phyloP scores from a whole-genome alignment of 2,797 vertebrate species.

The Sebastes iracundus region DNA sequence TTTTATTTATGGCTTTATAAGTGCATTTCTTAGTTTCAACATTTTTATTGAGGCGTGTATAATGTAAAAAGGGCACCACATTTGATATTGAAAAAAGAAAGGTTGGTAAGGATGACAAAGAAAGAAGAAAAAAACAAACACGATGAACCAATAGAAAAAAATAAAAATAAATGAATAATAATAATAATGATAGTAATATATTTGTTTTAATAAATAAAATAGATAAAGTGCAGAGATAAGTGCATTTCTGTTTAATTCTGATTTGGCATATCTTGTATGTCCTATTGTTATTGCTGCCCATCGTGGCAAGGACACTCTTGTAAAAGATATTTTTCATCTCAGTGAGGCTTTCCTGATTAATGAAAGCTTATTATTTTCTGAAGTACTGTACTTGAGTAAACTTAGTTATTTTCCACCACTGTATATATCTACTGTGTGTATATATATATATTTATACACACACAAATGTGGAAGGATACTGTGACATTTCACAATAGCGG shows the following conservation, averaged over 20 bases:
- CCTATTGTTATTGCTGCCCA: background rate
- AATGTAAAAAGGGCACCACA: too few relatives aligned
- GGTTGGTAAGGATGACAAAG: too few relatives aligned
- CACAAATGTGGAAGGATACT: conserved; percentile 28
- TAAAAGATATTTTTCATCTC: background rate
- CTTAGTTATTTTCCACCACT: background rate
- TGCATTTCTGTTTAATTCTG: background rate
- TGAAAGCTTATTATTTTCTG: background rate
- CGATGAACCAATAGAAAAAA: too few relatives aligned
- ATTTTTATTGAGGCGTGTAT: too few relatives aligned
- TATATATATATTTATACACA: background rate
- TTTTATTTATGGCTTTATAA: background rate
- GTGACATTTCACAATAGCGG: conserved; percentile 64
- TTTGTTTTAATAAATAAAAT: background rate
- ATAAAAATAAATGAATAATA: too few relatives aligned
- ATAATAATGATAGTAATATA: too few relatives aligned
- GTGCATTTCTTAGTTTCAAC: too few relatives aligned
- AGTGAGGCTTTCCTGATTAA: background rate
- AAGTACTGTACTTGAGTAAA: background rate
- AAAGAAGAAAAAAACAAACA: too few relatives aligned
- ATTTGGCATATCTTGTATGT: background rate
- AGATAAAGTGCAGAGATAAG: background rate
- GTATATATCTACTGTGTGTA: background rate
- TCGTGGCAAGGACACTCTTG: background rate
- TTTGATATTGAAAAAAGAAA: too few relatives aligned